These are phyloP conservation scores for Coremacera marginata DNA, from an alignment of 2,888 invertebrate species.

Conservation along the genomic window DNA sequence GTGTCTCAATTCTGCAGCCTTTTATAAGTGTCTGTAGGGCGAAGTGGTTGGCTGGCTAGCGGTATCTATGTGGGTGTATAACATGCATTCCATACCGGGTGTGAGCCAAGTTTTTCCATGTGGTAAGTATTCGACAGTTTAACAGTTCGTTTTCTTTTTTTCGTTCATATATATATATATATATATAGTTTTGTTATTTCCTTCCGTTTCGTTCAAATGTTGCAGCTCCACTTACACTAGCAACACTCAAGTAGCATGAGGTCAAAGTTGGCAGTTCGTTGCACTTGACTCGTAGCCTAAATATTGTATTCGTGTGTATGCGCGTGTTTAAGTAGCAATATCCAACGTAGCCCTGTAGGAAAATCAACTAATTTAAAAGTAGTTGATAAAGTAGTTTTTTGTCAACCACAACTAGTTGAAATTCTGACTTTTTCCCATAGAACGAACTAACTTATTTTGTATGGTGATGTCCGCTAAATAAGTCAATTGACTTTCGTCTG, in stretches of 20 bases:
- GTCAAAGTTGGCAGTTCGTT: slow-evolving; percentile 33
- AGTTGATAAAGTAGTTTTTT: too few species aligned
- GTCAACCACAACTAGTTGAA: too few species aligned
- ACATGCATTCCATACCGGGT: not conserved
- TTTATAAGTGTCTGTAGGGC: not conserved
- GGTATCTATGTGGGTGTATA: not conserved
- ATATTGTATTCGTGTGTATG: not conserved
- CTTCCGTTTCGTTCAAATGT: not conserved
- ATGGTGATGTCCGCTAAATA: too few species aligned
- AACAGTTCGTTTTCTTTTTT: slow-evolving; percentile 23
- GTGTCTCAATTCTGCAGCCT: not conserved
- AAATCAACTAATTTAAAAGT: too few species aligned
- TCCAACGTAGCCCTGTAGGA: not conserved
- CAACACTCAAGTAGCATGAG: not conserved
- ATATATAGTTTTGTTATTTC: not conserved
- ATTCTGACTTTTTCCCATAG: too few species aligned
- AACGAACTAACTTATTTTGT: too few species aligned
- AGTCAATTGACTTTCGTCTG: too few species aligned
- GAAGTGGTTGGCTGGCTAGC: not conserved
- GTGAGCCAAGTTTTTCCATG: not conserved
- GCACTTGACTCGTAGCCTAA: slow-evolving; percentile 27
- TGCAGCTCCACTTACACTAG: not conserved
- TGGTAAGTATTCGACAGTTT: slow-evolving; percentile 27
- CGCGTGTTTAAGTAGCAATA: not conserved
- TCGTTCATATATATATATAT: too few species aligned